A percentile compares a stretch with the other conserved stretches of the same genome.
Evolutionary conservation across 2,113 vertebrate genomes (phyloP).

Genomic region (Daubentonia madagascariensis): DNA sequence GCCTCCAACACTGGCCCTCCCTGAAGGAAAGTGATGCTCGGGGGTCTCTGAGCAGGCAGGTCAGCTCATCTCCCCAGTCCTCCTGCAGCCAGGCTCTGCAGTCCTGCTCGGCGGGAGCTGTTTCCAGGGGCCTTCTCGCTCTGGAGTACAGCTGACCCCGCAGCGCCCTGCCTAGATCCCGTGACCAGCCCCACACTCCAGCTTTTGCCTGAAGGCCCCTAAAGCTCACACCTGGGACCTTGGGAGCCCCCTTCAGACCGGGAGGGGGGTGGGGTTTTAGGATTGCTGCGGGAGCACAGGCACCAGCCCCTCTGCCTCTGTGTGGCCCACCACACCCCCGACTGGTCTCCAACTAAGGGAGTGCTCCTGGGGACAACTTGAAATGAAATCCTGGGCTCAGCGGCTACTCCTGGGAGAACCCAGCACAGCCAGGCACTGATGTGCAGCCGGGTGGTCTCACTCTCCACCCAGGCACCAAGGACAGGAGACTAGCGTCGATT

Average conservation of each 20-base stretch:
- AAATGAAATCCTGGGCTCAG: background rate
- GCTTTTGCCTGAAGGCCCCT: background rate
- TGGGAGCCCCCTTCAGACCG: background rate
- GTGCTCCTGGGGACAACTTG: too few species aligned
- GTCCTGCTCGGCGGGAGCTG: background rate
- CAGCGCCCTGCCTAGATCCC: background rate
- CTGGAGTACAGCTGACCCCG: background rate
- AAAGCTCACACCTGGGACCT: background rate
- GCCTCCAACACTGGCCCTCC: too few species aligned
- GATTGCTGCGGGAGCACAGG: background rate
- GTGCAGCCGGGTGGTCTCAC: background rate
- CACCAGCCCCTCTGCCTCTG: background rate
- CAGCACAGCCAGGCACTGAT: background rate
- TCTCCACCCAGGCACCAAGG: background rate
- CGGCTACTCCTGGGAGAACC: background rate
- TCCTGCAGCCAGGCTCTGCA: background rate
- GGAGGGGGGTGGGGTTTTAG: background rate
- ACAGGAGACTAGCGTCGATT: background rate
- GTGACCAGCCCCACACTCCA: background rate
- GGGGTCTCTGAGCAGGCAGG: slow-evolving; percentile 14
- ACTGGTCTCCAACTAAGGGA: background rate
- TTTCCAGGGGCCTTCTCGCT: background rate
- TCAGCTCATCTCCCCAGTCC: too few species aligned
- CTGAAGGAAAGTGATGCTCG: background rate
- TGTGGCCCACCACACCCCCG: background rate